These are phyloP conservation scores for Nothocercus nigrocapillus DNA, from an alignment of 2,113 vertebrate genomes.

Conservation along the genomic window DNA sequence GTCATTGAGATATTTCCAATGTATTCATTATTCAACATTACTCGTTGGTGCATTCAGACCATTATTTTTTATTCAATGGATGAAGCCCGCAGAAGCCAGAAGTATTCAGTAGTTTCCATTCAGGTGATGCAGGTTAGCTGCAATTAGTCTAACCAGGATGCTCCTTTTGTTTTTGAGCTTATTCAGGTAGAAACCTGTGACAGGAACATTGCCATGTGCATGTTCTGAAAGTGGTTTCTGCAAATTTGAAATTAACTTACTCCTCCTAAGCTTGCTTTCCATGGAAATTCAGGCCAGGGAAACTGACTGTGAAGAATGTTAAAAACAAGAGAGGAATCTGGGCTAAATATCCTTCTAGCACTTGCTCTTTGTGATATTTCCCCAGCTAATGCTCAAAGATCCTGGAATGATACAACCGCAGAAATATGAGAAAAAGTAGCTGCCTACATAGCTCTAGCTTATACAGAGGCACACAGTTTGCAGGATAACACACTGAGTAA, in stretches of 20 bases:
- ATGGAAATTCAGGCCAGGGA: not conserved
- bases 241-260: not conserved
- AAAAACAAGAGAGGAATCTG: not conserved
- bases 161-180: not conserved
- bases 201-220: not conserved
- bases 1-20: not conserved
- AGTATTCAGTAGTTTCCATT: not conserved
- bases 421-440: not conserved
- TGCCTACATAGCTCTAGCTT: not conserved
- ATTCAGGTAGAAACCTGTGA: not conserved
- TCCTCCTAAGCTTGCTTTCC: not conserved
- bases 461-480: not conserved
- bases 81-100: not conserved
- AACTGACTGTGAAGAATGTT: not conserved
- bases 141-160: not conserved
- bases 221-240: not conserved
- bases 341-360: not conserved
- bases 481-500: not conserved
- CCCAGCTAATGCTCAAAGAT: not conserved
- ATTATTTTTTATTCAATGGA: not conserved
- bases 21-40: not conserved
- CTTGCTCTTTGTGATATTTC: not conserved
- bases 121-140: not conserved
- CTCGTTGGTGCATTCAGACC: not conserved
- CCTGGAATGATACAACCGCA: not conserved